phyloP scores from a whole-genome alignment of 2,113 vertebrate species.

The Malurus elegans region DNA sequence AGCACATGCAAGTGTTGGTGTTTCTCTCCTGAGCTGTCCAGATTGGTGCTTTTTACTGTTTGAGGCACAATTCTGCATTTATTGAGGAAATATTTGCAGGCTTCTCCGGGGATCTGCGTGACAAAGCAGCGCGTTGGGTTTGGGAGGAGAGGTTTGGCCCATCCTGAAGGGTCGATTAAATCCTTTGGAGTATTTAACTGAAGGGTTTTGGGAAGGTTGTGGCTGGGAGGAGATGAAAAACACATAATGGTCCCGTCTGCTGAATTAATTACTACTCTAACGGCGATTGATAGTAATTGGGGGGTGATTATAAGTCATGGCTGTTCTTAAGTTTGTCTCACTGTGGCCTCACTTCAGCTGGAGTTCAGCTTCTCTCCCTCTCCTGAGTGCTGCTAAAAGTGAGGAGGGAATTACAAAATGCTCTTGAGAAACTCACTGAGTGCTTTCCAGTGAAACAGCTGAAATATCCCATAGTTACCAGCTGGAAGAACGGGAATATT shows the following conservation, averaged over 20 bases:
- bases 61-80: background rate
- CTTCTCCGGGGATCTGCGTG: background rate
- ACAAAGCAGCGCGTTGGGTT: background rate
- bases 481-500: background rate
- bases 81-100: background rate
- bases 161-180: background rate
- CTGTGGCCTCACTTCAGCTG: background rate
- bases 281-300: accelerated
- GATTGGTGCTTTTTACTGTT: background rate
- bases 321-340: background rate
- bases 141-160: background rate
- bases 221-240: background rate
- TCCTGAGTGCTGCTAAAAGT: background rate
- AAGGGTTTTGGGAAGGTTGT: background rate
- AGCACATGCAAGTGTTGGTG: background rate
- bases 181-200: background rate
- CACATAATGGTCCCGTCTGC: background rate
- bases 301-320: background rate
- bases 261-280: background rate
- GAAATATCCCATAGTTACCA: background rate
- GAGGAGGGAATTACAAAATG: background rate
- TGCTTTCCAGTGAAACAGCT: background rate
- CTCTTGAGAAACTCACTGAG: background rate
- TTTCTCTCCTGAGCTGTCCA: background rate
- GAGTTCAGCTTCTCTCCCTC: background rate